phyloP scores from a whole-genome alignment of 2,113 vertebrate species.

The Isurus oxyrinchus region DNA sequence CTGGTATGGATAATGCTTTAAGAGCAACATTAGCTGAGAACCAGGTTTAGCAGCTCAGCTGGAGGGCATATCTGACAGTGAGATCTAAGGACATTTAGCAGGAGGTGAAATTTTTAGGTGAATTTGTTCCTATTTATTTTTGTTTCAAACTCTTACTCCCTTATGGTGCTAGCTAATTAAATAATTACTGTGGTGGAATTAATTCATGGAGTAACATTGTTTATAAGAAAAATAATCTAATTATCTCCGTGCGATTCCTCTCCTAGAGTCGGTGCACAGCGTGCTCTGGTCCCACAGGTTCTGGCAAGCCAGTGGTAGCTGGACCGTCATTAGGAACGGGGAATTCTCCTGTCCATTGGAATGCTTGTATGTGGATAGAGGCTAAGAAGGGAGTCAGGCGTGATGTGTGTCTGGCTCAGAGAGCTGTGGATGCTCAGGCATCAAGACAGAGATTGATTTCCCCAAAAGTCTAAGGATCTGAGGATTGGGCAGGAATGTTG shows the following conservation, averaged over 20 bases:
- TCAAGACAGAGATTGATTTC: no score
- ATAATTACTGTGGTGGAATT: conserved; percentile 8
- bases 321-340: background rate
- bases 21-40: background rate
- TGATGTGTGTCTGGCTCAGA: background rate
- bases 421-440: background rate
- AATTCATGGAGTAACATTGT: background rate
- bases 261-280: no score
- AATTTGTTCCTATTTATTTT: background rate
- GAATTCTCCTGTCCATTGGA: background rate
- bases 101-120: background rate
- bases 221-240: background rate
- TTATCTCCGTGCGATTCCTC: background rate
- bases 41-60: background rate
- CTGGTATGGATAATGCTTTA: background rate
- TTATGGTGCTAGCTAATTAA: background rate
- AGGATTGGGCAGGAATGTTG: no score
- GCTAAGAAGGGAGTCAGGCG: no score
- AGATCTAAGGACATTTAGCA: background rate
- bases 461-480: no score
- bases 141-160: background rate
- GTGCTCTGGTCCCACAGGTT: background rate
- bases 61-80: background rate
- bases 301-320: background rate
- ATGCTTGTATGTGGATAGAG: background rate